Evolutionary conservation across 2,888 invertebrate species (phyloP).

Genomic region (Dendrolimus houi): DNA sequence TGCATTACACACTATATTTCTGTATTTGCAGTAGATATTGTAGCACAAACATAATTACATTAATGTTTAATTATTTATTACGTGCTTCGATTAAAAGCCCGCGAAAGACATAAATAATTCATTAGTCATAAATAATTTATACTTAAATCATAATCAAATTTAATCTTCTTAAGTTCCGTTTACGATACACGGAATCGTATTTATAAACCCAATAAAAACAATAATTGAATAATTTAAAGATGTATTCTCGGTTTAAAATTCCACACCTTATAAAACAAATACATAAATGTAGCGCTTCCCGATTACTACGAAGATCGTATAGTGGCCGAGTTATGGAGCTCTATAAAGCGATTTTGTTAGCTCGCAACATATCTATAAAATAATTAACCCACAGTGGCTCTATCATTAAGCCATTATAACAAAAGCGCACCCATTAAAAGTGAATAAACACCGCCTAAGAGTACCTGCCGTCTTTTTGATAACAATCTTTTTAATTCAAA

Average conservation of each 20-base stretch:
- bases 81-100: background rate
- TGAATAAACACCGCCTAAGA: conserved; percentile 53
- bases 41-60: no score
- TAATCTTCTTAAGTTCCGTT: background rate
- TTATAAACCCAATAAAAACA: background rate
- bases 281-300: conserved; percentile 16
- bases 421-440: conserved; percentile 52
- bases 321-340: conserved; percentile 22
- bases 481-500: conserved; percentile 33
- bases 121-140: background rate
- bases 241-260: conserved; percentile 13
- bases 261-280: conserved; percentile 32
- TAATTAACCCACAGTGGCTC: conserved; percentile 38
- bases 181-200: background rate
- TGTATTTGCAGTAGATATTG: no score
- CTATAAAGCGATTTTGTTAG: conserved; percentile 36
- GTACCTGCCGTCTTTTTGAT: conserved; percentile 31
- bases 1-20: no score
- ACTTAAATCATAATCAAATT: conserved; percentile 7
- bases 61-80: no score
- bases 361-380: conserved; percentile 38
- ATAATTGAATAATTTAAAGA: conserved; percentile 3
- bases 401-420: conserved; percentile 49
- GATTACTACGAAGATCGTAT: conserved; percentile 19
- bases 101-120: conserved; percentile 1